Evolutionary conservation across 2,797 vertebrate genomes (phyloP).

Genomic region (Anisognathus igniventris): DNA sequence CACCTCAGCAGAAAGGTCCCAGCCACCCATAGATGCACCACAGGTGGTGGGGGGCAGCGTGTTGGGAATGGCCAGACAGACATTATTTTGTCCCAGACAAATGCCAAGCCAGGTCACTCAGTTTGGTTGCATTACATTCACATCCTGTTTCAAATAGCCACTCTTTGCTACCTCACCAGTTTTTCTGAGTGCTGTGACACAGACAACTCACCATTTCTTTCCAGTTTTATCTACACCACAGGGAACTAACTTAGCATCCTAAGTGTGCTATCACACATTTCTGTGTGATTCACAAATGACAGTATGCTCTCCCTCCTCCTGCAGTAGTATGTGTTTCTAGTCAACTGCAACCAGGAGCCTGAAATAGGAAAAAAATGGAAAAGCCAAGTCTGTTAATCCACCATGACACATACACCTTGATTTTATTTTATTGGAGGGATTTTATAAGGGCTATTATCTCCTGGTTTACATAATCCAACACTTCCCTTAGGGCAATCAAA

Average conservation of each 20-base stretch:
- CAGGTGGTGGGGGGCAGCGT: rapidly evolving
- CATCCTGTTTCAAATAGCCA: background rate
- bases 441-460: slow-evolving; percentile 76
- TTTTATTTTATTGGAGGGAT: slow-evolving; percentile 76
- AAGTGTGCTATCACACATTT: background rate
- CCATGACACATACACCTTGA: slow-evolving; percentile 66
- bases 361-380: background rate
- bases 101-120: background rate
- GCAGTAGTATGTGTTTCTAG: background rate
- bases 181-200: background rate
- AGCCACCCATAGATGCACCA: background rate
- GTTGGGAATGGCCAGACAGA: background rate
- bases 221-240: background rate
- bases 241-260: background rate
- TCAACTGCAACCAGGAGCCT: slow-evolving; percentile 24
- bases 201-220: background rate
- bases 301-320: background rate
- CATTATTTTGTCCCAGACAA: background rate
- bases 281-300: background rate
- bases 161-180: background rate
- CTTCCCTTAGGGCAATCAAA: slow-evolving; percentile 72
- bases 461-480: slow-evolving; percentile 77
- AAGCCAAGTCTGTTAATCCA: slow-evolving; percentile 67
- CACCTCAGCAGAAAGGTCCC: background rate
- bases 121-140: background rate